Conservation (phyloP, 1,140 invertebrate genomes). For the Anthonomus grandis region DNA sequence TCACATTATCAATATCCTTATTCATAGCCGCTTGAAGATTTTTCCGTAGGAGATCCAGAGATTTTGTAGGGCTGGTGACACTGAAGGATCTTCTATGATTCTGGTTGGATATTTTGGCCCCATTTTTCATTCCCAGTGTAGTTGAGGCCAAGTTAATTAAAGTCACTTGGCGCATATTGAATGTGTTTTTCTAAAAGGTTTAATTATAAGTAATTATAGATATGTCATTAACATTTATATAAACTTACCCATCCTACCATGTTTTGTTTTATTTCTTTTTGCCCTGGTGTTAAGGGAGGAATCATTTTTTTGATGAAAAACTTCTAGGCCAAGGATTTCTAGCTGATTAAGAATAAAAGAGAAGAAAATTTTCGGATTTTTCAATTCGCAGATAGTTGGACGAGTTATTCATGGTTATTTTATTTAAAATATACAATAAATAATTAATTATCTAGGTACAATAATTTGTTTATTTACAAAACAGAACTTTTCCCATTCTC, state of each 20-base stretch:
- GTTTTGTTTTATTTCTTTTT: conserved; percentile 44
- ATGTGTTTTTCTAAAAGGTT: conserved; percentile 55
- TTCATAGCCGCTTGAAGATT: conserved; percentile 73
- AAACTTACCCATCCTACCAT: conserved; percentile 47
- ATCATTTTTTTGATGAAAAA: conserved; percentile 43
- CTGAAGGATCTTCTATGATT: conserved; percentile 44
- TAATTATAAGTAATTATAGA: conserved; percentile 2
- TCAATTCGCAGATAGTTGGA: too few relatives aligned
- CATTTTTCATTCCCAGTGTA: conserved; percentile 51
- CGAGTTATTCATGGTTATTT: too few relatives aligned
- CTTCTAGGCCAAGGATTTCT: too few relatives aligned
- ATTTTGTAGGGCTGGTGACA: conserved; percentile 61
- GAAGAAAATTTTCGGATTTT: too few relatives aligned
- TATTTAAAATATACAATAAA: too few relatives aligned
- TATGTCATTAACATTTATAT: conserved; percentile 1
- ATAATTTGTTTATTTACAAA: too few relatives aligned
- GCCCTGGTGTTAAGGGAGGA: conserved; percentile 46
- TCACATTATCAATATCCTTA: conserved; percentile 71
- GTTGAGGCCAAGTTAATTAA: conserved; percentile 59
- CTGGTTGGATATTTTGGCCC: conserved; percentile 53
- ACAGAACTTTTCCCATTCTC: too few relatives aligned
- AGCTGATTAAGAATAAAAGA: too few relatives aligned
- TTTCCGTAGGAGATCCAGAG: conserved; percentile 68
- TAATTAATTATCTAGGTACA: too few relatives aligned
- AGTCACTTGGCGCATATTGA: conserved; percentile 60